Percentiles rank a stretch among this genome's conserved stretches.
phyloP scores from a whole-genome alignment of 2,113 vertebrate species.

The Hyperoodon ampullatus region DNA sequence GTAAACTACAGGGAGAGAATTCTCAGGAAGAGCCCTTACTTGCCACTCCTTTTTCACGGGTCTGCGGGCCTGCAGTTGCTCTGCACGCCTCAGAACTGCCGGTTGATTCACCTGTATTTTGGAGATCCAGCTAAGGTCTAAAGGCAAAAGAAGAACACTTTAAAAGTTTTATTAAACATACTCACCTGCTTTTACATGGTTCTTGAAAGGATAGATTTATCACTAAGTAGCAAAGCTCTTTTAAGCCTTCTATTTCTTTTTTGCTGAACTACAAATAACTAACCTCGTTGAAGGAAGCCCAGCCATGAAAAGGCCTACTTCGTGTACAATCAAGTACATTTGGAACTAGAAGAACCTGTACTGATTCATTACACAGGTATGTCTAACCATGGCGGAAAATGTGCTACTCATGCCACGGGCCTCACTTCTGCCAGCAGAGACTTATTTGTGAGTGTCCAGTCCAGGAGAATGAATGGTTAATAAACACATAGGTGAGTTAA shows the following conservation, averaged over 20 bases:
- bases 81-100: slow-evolving; percentile 91
- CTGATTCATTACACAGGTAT: neutral
- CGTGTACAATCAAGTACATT: neutral
- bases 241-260: neutral
- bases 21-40: slow-evolving; percentile 84
- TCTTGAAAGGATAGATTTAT: slow-evolving; percentile 11
- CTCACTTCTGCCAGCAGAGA: slow-evolving; percentile 55
- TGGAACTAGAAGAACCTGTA: neutral
- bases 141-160: neutral
- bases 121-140: slow-evolving; percentile 93
- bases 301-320: neutral
- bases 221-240: neutral
- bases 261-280: neutral
- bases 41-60: slow-evolving; percentile 94
- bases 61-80: slow-evolving; percentile 89
- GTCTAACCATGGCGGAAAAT: neutral
- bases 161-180: neutral
- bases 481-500: slow-evolving; percentile 46
- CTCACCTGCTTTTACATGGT: neutral
- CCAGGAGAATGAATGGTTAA: slow-evolving; percentile 56
- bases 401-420: neutral
- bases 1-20: slow-evolving; percentile 68
- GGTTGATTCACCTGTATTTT: slow-evolving; percentile 93
- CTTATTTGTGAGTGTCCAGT: slow-evolving; percentile 28
- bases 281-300: neutral